phyloP scores from a whole-genome alignment of 1,140 invertebrate genomes.

The Zaprionus taronus region DNA sequence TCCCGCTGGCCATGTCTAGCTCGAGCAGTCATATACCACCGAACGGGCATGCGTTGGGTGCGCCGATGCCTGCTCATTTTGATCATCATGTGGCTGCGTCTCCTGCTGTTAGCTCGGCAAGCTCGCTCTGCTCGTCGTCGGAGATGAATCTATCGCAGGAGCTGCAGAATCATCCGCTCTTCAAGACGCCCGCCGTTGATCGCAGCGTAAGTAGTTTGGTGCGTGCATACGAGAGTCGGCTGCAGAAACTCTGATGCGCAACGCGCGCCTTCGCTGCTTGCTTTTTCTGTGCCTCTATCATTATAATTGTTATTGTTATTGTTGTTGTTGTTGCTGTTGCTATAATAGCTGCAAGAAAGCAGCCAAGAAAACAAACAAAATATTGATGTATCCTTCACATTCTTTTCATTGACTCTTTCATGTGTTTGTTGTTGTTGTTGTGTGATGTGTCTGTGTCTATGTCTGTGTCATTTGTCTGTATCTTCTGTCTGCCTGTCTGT shows the following conservation, averaged over 20 bases:
- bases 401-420: constrained; percentile 65
- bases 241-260: constrained; percentile 29
- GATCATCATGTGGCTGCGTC: constrained; percentile 78
- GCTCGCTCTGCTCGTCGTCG: constrained; percentile 80
- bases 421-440: constrained; percentile 61
- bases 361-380: constrained; percentile 16
- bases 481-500: constrained; percentile 50
- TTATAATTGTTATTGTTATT: constrained; percentile 41
- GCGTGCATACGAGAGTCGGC: constrained; percentile 63
- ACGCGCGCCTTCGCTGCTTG: constrained; percentile 4
- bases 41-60: constrained; percentile 67
- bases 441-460: constrained; percentile 42
- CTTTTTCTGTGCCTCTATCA: constrained; percentile 36
- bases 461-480: constrained; percentile 54
- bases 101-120: constrained; percentile 81
- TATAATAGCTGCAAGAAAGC: constrained; percentile 3
- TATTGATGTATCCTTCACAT: constrained; percentile 63
- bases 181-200: constrained; percentile 81
- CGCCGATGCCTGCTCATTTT: constrained; percentile 61
- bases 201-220: constrained; percentile 82
- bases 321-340: constrained; percentile 52
- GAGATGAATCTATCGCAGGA: constrained; percentile 84
- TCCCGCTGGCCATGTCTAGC: constrained; percentile 79
- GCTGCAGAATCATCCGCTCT: constrained; percentile 83
- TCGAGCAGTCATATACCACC: constrained; percentile 80